Percentiles rank a stretch among this genome's conserved stretches.
Conservation (phyloP, 53 echinoderm and acorn worm species). For the Hippasteria phrygiana region DNA sequence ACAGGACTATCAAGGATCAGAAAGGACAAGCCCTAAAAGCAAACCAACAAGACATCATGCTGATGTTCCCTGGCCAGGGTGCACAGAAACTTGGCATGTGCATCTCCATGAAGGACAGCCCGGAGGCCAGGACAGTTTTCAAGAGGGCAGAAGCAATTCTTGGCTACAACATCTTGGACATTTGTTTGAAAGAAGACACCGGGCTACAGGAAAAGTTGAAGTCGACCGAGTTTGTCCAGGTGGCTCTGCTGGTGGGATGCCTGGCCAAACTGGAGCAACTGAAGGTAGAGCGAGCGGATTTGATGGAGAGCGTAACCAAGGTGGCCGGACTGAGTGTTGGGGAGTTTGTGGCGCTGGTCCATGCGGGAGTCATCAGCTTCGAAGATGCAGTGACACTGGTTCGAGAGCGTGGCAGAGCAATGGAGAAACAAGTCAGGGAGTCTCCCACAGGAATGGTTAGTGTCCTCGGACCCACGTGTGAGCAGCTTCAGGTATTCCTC, state of each 20-base stretch:
- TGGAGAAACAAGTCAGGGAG: conserved; percentile 27
- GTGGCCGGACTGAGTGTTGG: conserved; percentile 55
- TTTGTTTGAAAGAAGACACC: conserved; percentile 29
- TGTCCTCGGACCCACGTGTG: conserved; percentile 15
- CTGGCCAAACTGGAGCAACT: conserved; percentile 47
- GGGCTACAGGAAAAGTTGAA: conserved; percentile 22
- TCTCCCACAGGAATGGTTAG: conserved; percentile 56
- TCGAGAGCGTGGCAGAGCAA: conserved; percentile 45
- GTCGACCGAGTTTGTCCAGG: conserved; percentile 51
- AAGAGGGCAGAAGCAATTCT: conserved; percentile 42
- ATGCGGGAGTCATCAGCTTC: conserved; percentile 22
- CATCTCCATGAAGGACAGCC: conserved; percentile 36
- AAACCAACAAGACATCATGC: conserved; percentile 16
- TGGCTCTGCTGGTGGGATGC: conserved; percentile 34
- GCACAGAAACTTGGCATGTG: conserved; percentile 53
- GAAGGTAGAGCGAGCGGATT: conserved; percentile 18
- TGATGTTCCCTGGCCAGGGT: conserved; percentile 50
- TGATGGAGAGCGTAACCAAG: conserved; percentile 30
- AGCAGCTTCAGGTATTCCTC: conserved; percentile 13
- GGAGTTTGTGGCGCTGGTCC: conserved; percentile 50
- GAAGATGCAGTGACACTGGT: conserved; percentile 36
- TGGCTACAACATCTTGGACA: conserved; percentile 43
- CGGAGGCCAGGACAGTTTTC: conserved; percentile 30
- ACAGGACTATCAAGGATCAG: too few relatives aligned
- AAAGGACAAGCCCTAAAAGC: too few relatives aligned